Base-by-base conservation (phyloP, 1,140 invertebrate species). In the Cataglyphis hispanica region DNA sequence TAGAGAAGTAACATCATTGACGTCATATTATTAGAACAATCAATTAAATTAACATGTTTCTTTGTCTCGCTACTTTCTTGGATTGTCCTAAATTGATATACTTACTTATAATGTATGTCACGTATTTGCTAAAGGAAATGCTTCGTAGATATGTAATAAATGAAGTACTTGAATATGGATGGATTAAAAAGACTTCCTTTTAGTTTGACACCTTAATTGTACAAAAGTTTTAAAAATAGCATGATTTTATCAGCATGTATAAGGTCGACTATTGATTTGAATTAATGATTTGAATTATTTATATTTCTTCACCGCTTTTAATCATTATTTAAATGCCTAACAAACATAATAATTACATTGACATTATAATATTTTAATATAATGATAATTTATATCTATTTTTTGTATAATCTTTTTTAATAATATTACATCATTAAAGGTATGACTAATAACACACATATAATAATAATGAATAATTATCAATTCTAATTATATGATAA, bases 141-240 rank as follows among this genome's bases (percentile, higher is more conserved):
- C 83, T 77, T 84, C 56, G 34, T 83, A 87, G 74, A 76, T 88
- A 86, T 80, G 72, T 75, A 87, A 83, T 80, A 85, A 92, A 88
- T 74, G 69, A 83, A 31, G 56, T 86, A 77, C 58, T 80, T 91
- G 86, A 90, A 91, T 92, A 87, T 89, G 72, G 56, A 92, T 91
- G 88, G 13, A 40, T 13, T 72, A 40, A 70, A 61, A 67, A 84
- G 64, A 89, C 83, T 90, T 91, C 85, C 83, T 91, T 90, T 91
- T 72, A 34, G 60, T 80, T 19, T 27, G 61, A 74, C 63, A 10
- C 74, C 72, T 86, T 87, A 86, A 87, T 87, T 85, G 89, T 83
- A 84, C 19, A 8, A 37, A 37, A n/a, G 69, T 40, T 85, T 87
- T 91, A 90, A 91, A 91, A 91, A 91, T 91, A 91, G 77, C 56